Conservation (phyloP, 1,140 invertebrate genomes). For the Bombus waltoni region DNA sequence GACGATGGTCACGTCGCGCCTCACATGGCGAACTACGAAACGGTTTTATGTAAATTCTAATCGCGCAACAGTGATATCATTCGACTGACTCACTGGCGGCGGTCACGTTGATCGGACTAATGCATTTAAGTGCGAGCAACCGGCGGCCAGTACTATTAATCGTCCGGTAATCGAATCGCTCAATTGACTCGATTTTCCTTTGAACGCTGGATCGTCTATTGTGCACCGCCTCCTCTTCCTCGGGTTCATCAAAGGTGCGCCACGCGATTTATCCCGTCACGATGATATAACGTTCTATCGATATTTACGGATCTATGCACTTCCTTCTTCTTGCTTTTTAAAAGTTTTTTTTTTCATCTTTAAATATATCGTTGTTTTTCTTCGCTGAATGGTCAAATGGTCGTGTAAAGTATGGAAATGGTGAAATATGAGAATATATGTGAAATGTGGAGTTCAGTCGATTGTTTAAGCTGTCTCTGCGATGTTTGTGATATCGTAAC, state of each 20-base stretch:
- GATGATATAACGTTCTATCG: background rate
- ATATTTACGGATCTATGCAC: background rate
- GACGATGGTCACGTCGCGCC: background rate
- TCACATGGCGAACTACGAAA: constrained; percentile 24
- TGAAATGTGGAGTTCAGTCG: no score
- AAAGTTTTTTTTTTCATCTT: background rate
- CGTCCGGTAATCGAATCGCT: constrained; percentile 65
- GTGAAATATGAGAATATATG: no score
- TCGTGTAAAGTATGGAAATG: background rate
- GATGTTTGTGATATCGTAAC: background rate
- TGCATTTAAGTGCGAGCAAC: constrained; percentile 65
- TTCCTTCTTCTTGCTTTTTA: background rate
- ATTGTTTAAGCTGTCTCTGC: background rate
- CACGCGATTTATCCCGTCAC: constrained; percentile 8
- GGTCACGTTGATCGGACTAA: constrained; percentile 61
- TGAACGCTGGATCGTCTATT: constrained; percentile 57
- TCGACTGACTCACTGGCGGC: constrained; percentile 60
- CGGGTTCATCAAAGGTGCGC: constrained; percentile 39
- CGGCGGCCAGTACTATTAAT: constrained; percentile 62
- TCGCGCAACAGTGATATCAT: constrained; percentile 62
- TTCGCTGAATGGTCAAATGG: background rate
- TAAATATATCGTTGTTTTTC: background rate
- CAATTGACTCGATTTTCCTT: constrained; percentile 69
- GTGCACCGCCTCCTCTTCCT: constrained; percentile 37
- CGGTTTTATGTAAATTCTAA: constrained; percentile 59